phyloP scores from a whole-genome alignment of 2,888 invertebrate genomes.

The Drosophila nr. perissopoda region DNA sequence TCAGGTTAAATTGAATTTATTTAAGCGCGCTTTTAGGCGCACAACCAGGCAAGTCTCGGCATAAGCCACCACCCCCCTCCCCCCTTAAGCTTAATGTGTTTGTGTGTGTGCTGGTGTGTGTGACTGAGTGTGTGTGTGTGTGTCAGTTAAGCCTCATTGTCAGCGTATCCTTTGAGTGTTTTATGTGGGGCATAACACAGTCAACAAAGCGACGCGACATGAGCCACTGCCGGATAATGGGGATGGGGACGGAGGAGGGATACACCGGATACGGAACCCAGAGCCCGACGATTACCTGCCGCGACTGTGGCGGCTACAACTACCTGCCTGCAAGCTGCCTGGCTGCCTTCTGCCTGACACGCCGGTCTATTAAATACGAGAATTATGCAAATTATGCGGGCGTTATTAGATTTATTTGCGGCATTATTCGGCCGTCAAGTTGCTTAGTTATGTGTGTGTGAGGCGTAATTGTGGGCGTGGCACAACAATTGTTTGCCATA shows the following conservation, averaged over 20 bases:
- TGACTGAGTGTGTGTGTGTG: conserved; percentile 11
- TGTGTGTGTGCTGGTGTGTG: not conserved
- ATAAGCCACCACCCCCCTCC: conserved; percentile 37
- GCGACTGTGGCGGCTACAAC: conserved; percentile 53
- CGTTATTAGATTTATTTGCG: conserved; percentile 79
- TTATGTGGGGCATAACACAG: conserved; percentile 63
- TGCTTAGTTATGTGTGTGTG: conserved; percentile 22
- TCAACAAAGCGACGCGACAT: conserved; percentile 31
- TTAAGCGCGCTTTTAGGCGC: conserved; percentile 81
- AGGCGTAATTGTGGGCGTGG: conserved; percentile 35
- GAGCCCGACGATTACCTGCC: conserved; percentile 55
- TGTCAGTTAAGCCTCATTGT: conserved; percentile 76
- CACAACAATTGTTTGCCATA: conserved; percentile 54
- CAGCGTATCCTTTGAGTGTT: conserved; percentile 81
- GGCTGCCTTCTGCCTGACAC: conserved; percentile 6
- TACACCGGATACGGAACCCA: conserved; percentile 20
- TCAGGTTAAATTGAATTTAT: conserved; percentile 82
- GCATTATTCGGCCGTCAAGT: conserved; percentile 63
- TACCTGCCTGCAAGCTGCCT: conserved; percentile 35
- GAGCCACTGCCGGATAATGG: conserved; percentile 14
- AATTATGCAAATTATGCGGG: conserved; percentile 81
- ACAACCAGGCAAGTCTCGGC: conserved; percentile 47
- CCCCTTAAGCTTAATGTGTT: conserved; percentile 24
- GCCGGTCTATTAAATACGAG: conserved; percentile 76
- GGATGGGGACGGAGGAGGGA: not conserved